Base-by-base conservation (phyloP, 1,140 invertebrate species). In the Bombus vancouverensis region DNA sequence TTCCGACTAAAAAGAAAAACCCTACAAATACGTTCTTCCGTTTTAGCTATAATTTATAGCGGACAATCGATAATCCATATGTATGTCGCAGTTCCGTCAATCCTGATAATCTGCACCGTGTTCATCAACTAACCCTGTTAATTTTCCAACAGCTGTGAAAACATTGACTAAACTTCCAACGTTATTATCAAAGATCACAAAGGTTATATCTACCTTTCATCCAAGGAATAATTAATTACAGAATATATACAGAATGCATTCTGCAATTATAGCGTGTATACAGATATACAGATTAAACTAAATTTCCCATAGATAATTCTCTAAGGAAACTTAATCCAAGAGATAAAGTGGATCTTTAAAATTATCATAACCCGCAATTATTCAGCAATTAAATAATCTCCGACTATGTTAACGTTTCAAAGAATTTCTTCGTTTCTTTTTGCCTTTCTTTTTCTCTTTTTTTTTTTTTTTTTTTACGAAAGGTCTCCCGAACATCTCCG, bases 1-100 rank as follows among this genome's bases (percentile, higher is more conserved):
- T 76, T 75, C 73, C 39, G 28, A 10, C 28, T 44, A 34, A 71
- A 72, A 15, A 71, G 2, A 53, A 12, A 44, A 78, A 65, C 39
- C 32, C 37, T 1, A 28, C 42, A 57, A 73, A 80, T 44, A 44
- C 32, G 28, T 80, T 83, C 66, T 86, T 77, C 71, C 62, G 65
- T 25, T 68, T n/a, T 42, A 32, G 25, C 12, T 47, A 32, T 75
- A 83, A 83, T 86, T 78, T 71, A 76, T 86, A 47, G 44, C 73
- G 47, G 5, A 32, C 72, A 44, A 77, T 83, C 81, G 62, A 65
- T 74, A 83, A 66, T 83, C 65, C 65, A 66, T 62, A 84, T 22
- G 47, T 22, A 53, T 84, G 65, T 73, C 72, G 81, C 68, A 47
- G 59, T 79, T 81, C 75, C 75, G 71, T 87, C 77, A 84, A 82